phyloP scores from a whole-genome alignment of 1,140 invertebrate genomes.

The Drosophila hydei region DNA sequence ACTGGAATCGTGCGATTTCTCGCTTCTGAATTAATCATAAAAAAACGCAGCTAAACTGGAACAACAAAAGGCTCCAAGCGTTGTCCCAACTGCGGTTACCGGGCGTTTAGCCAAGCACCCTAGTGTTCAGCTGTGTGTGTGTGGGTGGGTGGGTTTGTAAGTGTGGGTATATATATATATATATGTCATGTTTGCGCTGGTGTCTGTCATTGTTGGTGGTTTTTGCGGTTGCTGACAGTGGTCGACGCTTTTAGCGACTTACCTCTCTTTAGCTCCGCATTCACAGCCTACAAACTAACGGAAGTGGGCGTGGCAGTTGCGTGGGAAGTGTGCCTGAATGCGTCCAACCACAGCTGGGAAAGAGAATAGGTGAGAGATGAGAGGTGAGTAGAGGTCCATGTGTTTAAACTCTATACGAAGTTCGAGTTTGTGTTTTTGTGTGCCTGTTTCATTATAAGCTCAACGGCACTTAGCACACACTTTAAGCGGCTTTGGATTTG shows the following conservation, averaged over 20 bases:
- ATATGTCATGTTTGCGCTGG: conserved; percentile 36
- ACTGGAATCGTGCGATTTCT: conserved; percentile 53
- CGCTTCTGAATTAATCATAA: conserved; percentile 72
- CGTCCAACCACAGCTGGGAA: conserved; percentile 19
- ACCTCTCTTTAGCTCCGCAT: conserved; percentile 41
- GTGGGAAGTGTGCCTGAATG: conserved; percentile 51
- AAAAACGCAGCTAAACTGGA: conserved; percentile 39
- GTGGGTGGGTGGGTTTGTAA: conserved; percentile 20
- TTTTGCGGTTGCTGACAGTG: conserved; percentile 56
- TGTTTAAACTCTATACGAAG: conserved; percentile 8
- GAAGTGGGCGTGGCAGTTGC: conserved; percentile 65
- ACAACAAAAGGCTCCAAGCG: conserved; percentile 19
- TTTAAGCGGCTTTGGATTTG: conserved; percentile 76
- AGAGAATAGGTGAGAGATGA: conserved; percentile 1
- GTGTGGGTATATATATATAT: conserved; percentile 29
- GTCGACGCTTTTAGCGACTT: conserved; percentile 55
- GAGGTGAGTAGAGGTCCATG: not conserved
- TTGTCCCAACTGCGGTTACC: conserved; percentile 48
- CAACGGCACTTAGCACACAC: conserved; percentile 75
- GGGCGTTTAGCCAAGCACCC: conserved; percentile 39
- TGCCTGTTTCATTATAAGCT: conserved; percentile 71
- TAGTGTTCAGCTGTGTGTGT: conserved; percentile 14
- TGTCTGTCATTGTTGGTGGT: conserved; percentile 68
- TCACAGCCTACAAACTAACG: conserved; percentile 40
- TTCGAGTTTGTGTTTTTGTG: conserved; percentile 29